Evolutionary conservation across 2,797 vertebrate genomes (phyloP).

Genomic region (Eidolon dupreanum): DNA sequence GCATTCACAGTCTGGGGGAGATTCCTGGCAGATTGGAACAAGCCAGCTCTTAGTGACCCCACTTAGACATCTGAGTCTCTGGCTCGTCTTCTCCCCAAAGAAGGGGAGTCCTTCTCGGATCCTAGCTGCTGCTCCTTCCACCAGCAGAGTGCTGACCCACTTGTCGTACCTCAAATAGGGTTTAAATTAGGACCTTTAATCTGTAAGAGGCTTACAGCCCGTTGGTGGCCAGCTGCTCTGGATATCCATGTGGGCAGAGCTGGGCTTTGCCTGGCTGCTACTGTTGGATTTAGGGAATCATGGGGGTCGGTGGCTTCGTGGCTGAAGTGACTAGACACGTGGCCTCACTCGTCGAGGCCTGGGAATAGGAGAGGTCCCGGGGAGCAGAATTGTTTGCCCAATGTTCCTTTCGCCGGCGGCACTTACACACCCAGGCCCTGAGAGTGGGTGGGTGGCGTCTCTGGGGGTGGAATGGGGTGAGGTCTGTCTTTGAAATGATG

Average conservation of each 20-base stretch:
- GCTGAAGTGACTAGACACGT: background rate
- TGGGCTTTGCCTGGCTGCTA: constrained; percentile 23
- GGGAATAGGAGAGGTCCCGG: background rate
- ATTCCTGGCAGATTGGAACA: background rate
- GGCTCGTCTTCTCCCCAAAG: background rate
- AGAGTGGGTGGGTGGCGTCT: background rate
- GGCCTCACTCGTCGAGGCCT: background rate
- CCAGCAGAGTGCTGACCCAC: constrained; percentile 70
- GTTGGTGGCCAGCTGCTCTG: constrained; percentile 79
- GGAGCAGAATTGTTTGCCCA: background rate
- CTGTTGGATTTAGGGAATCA: background rate
- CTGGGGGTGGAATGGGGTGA: background rate
- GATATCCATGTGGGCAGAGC: constrained; percentile 18
- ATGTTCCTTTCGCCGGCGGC: background rate
- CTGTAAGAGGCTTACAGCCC: constrained; percentile 88
- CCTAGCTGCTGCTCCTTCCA: background rate
- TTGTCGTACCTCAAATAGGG: constrained; percentile 64
- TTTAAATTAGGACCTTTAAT: constrained; percentile 91
- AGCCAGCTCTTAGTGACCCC: background rate
- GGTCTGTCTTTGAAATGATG: background rate
- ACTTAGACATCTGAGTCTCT: background rate
- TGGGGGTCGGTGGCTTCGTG: background rate
- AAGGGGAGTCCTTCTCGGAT: background rate
- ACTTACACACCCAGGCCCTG: background rate
- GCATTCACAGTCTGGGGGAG: background rate